Evolutionary conservation across 2,888 invertebrate genomes (phyloP).

Genomic region (Odiellus spinosus): DNA sequence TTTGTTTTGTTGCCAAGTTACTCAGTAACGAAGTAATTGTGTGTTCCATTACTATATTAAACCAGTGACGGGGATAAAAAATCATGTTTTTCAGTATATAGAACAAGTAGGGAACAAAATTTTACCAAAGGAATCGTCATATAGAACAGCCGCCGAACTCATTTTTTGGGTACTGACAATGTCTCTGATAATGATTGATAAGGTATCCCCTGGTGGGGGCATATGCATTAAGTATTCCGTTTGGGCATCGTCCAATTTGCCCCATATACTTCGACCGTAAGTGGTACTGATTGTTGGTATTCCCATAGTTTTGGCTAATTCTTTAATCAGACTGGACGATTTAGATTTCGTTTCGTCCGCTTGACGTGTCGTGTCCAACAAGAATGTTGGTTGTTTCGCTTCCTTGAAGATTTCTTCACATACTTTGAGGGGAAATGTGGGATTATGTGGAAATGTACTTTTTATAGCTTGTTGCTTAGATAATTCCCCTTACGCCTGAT

Average conservation of each 20-base stretch:
- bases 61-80: slow-evolving; percentile 1
- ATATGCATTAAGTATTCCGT: slow-evolving; percentile 62
- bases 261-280: slow-evolving; percentile 40
- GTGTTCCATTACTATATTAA: slow-evolving; percentile 68
- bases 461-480: no score
- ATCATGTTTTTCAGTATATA: not conserved
- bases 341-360: slow-evolving; percentile 7
- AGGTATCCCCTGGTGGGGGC: slow-evolving; percentile 66
- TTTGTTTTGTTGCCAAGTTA: slow-evolving; percentile 76
- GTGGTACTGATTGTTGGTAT: slow-evolving; percentile 70
- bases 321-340: slow-evolving; percentile 44
- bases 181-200: slow-evolving; percentile 64
- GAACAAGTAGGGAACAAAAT: no score
- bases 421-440: no score
- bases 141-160: slow-evolving; percentile 78
- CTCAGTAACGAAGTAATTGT: slow-evolving; percentile 78
- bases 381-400: slow-evolving; percentile 28
- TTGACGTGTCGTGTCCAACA: slow-evolving; percentile 60
- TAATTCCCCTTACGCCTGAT: no score
- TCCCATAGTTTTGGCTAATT: slow-evolving; percentile 58
- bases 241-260: slow-evolving; percentile 33
- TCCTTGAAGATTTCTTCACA: no score
- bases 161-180: slow-evolving; percentile 68
- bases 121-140: slow-evolving; percentile 68
- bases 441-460: no score